Base-by-base conservation (phyloP, 2,888 invertebrate genomes). In the Epistrophe grossulariae region DNA sequence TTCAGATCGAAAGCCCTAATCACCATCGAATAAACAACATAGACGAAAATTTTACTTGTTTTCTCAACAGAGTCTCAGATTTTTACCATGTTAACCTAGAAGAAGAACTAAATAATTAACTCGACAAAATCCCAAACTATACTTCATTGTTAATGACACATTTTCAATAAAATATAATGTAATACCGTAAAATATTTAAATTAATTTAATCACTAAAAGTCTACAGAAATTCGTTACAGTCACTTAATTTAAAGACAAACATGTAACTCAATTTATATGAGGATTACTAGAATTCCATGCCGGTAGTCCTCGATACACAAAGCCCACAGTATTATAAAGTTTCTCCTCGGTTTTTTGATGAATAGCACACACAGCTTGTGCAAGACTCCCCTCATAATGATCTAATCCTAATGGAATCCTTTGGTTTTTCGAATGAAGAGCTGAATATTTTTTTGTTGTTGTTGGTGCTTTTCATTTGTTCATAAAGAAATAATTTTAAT, bases 231-330 rank as follows among this genome's bases (percentile, higher is more conserved):
- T 55, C 9, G 4, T 9, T 31, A 55, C 4, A 15, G 31, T 55
- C 55, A 15, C 52, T 28, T 55, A 55, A 15, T 31, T 5, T n/a
- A 10, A 55, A 55, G 31, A n/a, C 15, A 28, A 40, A 43, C 24
- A 31, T 17, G 7, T 17, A 31, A 31, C 45, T 45, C 28, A 19
- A 45, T n/a, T 13, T 72, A 85, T 64, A 48, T 64, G 48, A 7
- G 70, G 28, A 59, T 83, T 87, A 19, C 72, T 68, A 9, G 76
- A 55, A 55, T 89, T 89, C 88, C 89, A 88, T 11, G 87, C 79
- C 15, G 90, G 90, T 43, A 90, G 73, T 1, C 90, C 90, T 2
- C 90, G 88, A 68, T 89, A 89, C 13, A 90, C 89, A 57, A 89
- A 85, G 9, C 84, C 78, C 10, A 88, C 87, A 45, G 88, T 89